Evolutionary conservation across 2,888 invertebrate genomes (phyloP), one percentile per base, ranked within the genome.

Genomic region (Tridacna gigas): DNA sequence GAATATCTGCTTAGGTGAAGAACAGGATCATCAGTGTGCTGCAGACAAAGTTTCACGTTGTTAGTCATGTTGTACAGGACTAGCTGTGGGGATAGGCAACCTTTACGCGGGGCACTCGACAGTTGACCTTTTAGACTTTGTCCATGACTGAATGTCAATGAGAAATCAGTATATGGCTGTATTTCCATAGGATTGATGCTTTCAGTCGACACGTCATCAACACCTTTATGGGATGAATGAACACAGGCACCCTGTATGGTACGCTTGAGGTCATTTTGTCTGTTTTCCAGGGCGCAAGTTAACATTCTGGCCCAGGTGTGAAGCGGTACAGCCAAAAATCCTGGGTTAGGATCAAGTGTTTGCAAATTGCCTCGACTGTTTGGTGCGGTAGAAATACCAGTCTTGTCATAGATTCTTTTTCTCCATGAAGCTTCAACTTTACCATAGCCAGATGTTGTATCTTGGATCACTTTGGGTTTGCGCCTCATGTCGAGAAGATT

Each of bases 11-110:
- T 75, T 13, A 91, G 77, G 28, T 82, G 73, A 65, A 78, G 80
- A 0, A 90, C 86, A 47, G 90, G 90, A 71, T 91, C 88, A 28
- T 85, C 81, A 15, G 79, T 80, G 71, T 91, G 90, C 22, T 83
- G 84, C 37, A 90, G 79, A 66, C 90, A 91, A 28, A 85, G 78
- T 56, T 86, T 89, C 7, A 88, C 74, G 51, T 87, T 90, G 22
- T 74, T 73, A 20, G 90, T 89, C 84, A 91, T 87, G 56, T 86
- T 81, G 69, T 83, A 88, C 1, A 90, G 78, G 48, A 90, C 86
- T 25, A 84, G 83, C 26, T 82, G 77, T 12, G 89, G 89, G 15
- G 79, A 56, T 0, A 90, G 75, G 9, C 89, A 69, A 9, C 90
- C 90, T 65, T 78, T 88, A 2, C 83, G 69, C 1, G 86, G 77